Conservation (phyloP, 2,113 vertebrate species). For the Atrichornis clamosus region DNA sequence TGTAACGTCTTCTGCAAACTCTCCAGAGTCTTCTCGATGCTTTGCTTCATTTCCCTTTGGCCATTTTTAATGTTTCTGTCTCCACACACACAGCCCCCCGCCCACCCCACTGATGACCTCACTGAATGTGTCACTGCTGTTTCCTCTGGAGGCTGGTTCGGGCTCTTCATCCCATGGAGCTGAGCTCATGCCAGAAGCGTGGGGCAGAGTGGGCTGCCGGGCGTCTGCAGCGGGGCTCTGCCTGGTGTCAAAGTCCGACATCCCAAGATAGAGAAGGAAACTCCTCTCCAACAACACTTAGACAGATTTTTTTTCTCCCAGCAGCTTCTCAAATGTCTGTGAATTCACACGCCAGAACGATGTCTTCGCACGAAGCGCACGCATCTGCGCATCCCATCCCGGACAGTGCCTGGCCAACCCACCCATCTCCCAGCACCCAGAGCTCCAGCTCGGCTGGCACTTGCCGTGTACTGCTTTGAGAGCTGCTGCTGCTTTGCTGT, state of each 20-base stretch:
- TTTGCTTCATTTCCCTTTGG: background rate
- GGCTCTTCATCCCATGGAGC: background rate
- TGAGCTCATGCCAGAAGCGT: rapidly evolving
- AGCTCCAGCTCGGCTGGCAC: background rate
- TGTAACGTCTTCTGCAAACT: background rate
- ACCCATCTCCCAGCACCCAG: rapidly evolving
- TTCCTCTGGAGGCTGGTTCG: background rate
- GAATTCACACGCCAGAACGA: rapidly evolving
- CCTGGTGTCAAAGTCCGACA: background rate
- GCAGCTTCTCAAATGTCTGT: background rate
- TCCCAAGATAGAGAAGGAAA: background rate
- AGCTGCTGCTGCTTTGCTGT: rapidly evolving
- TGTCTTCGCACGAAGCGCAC: rapidly evolving
- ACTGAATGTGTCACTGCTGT: background rate
- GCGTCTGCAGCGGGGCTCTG: rapidly evolving
- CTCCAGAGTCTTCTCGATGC: background rate
- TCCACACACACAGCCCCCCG: rapidly evolving
- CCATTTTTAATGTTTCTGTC: background rate
- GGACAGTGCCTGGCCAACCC: background rate
- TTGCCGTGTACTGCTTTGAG: rapidly evolving
- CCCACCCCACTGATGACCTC: background rate
- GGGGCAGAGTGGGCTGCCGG: rapidly evolving
- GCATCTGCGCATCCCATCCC: rapidly evolving
- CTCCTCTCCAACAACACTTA: background rate
- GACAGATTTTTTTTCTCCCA: background rate